Conservation (phyloP, 2,888 invertebrate species). For the Lordiphosa fenestrarum region DNA sequence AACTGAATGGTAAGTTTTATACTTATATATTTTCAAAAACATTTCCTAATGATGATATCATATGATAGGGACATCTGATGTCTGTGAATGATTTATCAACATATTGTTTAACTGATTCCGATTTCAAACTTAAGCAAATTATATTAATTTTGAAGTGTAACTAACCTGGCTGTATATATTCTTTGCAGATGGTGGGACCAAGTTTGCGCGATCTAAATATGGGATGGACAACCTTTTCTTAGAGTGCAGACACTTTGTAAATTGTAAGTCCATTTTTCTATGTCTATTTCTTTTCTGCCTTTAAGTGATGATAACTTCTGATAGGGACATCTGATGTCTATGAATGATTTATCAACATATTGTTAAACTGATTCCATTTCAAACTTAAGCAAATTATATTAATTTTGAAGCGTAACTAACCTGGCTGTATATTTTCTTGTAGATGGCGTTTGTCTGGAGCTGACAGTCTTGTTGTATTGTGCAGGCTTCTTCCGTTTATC, state of each 20-base stretch:
- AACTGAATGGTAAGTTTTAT: not conserved
- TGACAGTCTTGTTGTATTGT: no score
- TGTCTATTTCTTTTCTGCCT: not conserved
- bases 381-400: not conserved
- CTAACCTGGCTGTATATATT: no score
- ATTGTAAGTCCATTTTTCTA: not conserved
- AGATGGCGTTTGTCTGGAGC: not conserved
- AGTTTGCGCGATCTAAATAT: no score
- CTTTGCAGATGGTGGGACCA: no score
- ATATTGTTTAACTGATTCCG: constrained; percentile 24
- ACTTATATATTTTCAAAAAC: not conserved
- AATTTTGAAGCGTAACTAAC: not conserved
- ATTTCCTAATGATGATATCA: constrained; percentile 35
- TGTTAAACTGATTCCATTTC: constrained; percentile 20
- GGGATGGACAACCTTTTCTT: no score
- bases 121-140: no score
- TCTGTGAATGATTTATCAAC: constrained; percentile 46
- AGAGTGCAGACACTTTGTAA: no score
- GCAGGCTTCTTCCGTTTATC: no score
- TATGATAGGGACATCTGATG: constrained; percentile 53
- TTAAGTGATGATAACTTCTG: constrained; percentile 31
- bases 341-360: constrained; percentile 38
- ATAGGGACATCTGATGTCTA: constrained; percentile 51
- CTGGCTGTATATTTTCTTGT: not conserved
- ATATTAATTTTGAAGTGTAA: no score